Percentiles rank a stretch among this genome's conserved stretches.
These are phyloP conservation scores for Salvelinus alpinus DNA, from an alignment of 2,113 vertebrate genomes.

Conservation along the genomic window DNA sequence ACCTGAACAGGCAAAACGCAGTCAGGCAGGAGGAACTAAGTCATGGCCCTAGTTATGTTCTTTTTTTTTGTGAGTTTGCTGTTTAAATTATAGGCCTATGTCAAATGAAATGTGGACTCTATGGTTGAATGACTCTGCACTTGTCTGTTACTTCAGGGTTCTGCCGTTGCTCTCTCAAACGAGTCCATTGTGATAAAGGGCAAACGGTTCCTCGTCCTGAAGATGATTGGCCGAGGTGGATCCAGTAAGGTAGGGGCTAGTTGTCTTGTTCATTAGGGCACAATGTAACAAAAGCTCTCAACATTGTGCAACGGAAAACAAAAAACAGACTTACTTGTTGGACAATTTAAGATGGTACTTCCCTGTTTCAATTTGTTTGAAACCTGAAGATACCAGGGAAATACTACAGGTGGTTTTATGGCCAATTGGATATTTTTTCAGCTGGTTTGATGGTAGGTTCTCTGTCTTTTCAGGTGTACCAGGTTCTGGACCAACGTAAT, in stretches of 20 bases:
- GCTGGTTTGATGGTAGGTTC: too few relatives aligned
- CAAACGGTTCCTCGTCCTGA: slow-evolving; percentile 87
- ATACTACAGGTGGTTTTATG: too few relatives aligned
- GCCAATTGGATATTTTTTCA: too few relatives aligned
- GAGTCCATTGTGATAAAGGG: slow-evolving; percentile 88
- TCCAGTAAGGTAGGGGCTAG: slow-evolving; percentile 85
- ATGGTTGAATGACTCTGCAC: slow-evolving; percentile 6
- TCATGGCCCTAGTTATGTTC: not conserved
- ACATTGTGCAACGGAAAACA: too few relatives aligned
- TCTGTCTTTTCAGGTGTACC: slow-evolving; percentile 82
- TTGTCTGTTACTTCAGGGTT: slow-evolving; percentile 65
- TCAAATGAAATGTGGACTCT: not conserved
- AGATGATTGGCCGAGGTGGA: slow-evolving; percentile 93
- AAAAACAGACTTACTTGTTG: not conserved
- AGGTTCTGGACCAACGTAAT: slow-evolving; percentile 90
- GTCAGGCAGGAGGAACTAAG: not conserved
- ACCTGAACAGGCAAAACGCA: too few relatives aligned
- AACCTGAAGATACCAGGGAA: too few relatives aligned
- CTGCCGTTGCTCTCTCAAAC: slow-evolving; percentile 72
- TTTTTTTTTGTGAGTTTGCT: not conserved
- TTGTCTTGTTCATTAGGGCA: not conserved
- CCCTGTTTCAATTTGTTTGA: too few relatives aligned
- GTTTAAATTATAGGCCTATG: not conserved
- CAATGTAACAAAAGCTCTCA: too few relatives aligned
- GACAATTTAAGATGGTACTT: too few relatives aligned